Conservation (phyloP, 2,113 vertebrate species). For the Heterochromis multidens region DNA sequence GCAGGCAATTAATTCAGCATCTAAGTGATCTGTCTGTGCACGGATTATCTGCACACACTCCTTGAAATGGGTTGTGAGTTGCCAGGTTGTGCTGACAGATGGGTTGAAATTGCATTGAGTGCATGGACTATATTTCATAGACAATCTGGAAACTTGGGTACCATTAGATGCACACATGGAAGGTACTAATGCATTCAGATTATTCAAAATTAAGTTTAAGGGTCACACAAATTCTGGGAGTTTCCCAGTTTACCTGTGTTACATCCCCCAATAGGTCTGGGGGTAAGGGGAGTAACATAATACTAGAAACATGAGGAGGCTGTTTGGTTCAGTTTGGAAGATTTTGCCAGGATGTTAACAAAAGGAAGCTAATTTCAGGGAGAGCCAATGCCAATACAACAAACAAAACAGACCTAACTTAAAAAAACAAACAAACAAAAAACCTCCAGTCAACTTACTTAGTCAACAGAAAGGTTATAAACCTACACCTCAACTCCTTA, state of each 20-base stretch:
- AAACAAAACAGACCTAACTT: background rate
- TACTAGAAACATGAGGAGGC: no score
- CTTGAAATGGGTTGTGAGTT: background rate
- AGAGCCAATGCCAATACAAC: background rate
- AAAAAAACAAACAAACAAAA: no score
- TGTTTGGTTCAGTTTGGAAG: no score
- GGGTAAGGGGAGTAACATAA: no score
- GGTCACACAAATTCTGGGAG: no score
- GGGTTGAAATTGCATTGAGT: background rate
- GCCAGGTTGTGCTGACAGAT: background rate
- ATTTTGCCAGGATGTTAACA: background rate
- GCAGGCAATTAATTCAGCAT: background rate
- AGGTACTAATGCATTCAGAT: background rate
- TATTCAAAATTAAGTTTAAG: background rate
- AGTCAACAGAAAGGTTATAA: background rate
- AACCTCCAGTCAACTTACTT: background rate
- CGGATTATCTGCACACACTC: background rate
- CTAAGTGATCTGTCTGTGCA: background rate
- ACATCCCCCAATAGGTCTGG: background rate
- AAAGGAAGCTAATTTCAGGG: background rate
- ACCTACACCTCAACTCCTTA: background rate
- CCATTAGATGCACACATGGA: background rate
- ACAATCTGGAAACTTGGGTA: background rate
- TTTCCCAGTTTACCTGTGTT: no score
- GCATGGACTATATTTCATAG: background rate